Percentiles rank a stretch among this genome's conserved stretches.
Evolutionary conservation across 2,888 invertebrate species (phyloP).

Genomic region (Cosmopolites sordidus): DNA sequence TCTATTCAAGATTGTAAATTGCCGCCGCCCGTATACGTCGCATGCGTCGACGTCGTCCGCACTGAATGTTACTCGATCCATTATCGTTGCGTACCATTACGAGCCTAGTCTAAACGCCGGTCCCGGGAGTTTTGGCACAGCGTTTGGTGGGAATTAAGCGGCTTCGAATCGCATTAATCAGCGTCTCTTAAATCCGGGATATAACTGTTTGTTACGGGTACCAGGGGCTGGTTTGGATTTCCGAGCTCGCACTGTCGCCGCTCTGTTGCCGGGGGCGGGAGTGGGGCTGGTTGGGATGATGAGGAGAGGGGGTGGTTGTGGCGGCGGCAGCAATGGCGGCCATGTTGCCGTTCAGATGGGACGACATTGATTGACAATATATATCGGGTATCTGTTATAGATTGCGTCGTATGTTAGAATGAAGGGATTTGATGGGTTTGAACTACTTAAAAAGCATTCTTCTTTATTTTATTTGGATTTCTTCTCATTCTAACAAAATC

Average conservation of each 20-base stretch:
- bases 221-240: background rate
- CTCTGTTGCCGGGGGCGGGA: background rate
- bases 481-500: no score
- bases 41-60: slow-evolving; percentile 39
- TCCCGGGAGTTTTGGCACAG: slow-evolving; percentile 53
- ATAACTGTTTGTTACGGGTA: slow-evolving; percentile 47
- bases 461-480: no score
- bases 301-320: background rate
- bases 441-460: no score
- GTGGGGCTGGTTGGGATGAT: background rate
- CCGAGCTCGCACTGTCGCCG: background rate
- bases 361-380: slow-evolving; percentile 22
- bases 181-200: slow-evolving; percentile 54
- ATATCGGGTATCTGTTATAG: background rate
- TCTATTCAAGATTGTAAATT: slow-evolving; percentile 46
- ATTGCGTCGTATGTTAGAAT: background rate
- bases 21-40: slow-evolving; percentile 38
- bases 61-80: slow-evolving; percentile 28
- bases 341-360: slow-evolving; percentile 22
- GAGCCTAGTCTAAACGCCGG: slow-evolving; percentile 4
- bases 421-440: background rate
- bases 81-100: background rate
- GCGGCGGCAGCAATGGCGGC: slow-evolving; percentile 1
- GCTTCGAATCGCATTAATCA: slow-evolving; percentile 70
- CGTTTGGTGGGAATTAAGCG: slow-evolving; percentile 61